Conservation (phyloP, 2,797 vertebrate species). For the Pseudomugil gertrudae region DNA sequence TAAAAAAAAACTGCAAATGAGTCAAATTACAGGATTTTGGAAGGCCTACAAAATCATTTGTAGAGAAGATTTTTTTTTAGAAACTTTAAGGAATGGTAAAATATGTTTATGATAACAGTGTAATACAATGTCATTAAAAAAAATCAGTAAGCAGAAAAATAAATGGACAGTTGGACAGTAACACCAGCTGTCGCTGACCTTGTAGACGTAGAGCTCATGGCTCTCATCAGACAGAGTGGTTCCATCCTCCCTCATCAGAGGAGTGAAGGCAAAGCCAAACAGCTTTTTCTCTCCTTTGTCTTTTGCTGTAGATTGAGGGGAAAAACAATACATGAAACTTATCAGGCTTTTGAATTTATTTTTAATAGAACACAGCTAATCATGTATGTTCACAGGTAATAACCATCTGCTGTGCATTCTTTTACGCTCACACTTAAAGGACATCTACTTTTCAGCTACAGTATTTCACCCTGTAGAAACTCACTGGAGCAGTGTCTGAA, state of each 20-base stretch:
- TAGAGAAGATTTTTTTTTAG: not conserved
- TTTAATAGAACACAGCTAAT: not conserved
- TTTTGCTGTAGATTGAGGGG: conserved; percentile 83
- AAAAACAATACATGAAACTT: not conserved
- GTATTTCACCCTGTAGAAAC: too few relatives aligned
- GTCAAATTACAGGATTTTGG: too few relatives aligned
- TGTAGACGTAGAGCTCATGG: conserved; percentile 98
- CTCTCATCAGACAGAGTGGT: conserved; percentile 95
- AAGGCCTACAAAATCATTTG: too few relatives aligned
- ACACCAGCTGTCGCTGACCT: conserved; percentile 80
- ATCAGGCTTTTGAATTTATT: too few relatives aligned
- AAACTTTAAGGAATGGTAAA: not conserved
- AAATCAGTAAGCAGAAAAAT: not conserved
- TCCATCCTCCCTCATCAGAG: conserved; percentile 97
- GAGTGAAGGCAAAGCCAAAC: conserved; percentile 96
- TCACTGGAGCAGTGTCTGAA: conserved; percentile 99
- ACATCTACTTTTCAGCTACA: not conserved
- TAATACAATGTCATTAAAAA: not conserved
- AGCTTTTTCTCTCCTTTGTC: conserved; percentile 99
- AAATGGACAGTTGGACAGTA: not conserved
- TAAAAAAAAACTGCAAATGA: too few relatives aligned
- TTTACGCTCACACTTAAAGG: too few relatives aligned
- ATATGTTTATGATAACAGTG: not conserved
- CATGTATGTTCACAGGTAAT: not conserved
- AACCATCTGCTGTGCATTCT: not conserved